Evolutionary conservation across 2,888 invertebrate species (phyloP), one percentile per base, ranked within the genome.

Genomic region (Glaucopsyche alexis): DNA sequence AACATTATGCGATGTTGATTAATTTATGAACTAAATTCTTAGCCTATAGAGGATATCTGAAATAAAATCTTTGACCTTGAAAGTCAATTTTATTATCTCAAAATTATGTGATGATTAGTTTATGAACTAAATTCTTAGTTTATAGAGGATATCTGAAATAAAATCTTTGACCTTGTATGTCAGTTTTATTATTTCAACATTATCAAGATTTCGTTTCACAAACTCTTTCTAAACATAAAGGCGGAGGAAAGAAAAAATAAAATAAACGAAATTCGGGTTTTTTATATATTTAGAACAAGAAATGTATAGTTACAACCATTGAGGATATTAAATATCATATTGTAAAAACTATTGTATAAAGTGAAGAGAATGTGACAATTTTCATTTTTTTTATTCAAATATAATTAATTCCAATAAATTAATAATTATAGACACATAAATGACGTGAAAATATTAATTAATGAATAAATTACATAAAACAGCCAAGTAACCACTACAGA

Each of bases 261-360:
- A 84, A 83, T 74, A 79, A 82, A 80, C 74, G 74, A 78, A 76
- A 73, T 75, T 85, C 83, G 83, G 88, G 86, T 88, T 91, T 90
- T 92, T 91, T 91, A 93, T 93, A 93, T 93, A 93, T 93, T 93
- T 93, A 93, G 93, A 93, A 93, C 93, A 93, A 93, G 93, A 93
- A 93, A 93, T 93, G 93, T 93, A 93, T 93, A 93, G 91, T 93
- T 93, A 93, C 93, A 93, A 93, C 93, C 93, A 93, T 93, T 88
- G 93, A 93, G 91, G 93, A 93, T 93, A 93, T 93, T 93, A 92
- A 91, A 93, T 93, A 93, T 93, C 93, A 88, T 93, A 93, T 93
- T 92, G 91, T 93, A 93, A 92, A 92, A 93, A 90, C 93, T 93
- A 93, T 93, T 93, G 93, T 93, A 93, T 90, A 92, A 91, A 91